Evolutionary conservation across 1,140 invertebrate species (phyloP), one percentile per base, ranked within the genome.

Genomic region (Drosophila yakuba): DNA sequence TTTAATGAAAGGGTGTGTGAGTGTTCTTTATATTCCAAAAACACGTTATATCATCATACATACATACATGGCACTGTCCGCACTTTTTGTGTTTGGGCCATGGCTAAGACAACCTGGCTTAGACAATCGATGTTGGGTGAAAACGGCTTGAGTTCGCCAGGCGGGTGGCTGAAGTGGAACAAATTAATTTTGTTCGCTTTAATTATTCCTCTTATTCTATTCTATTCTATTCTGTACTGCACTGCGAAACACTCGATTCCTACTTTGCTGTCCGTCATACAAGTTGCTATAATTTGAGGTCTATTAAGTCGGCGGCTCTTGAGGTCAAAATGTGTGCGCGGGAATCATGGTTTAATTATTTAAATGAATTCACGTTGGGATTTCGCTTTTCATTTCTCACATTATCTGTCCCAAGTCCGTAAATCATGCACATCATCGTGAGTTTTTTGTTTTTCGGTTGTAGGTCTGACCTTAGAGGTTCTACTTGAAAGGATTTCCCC

Each of bases 91-190:
- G 39, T 64, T 54, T 80, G 79, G 78, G 79, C 81, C 79, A 77
- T 69, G 83, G 75, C 80, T 59, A 35, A 78, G 78, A 81, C 71
- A 78, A 43, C 48, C 61, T 59, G 59, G 51, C 64, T 10, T 32
- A 32, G 32, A 32, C 78, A 35, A 77, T 60, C 62, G 47, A 75
- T 38, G 58, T 57, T 41, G 69, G 47, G 35, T 7, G 36, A 43
- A 73, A 75, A 64, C 43, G 73, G 69, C 84, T 80, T 20, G 73
- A 69, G 84, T 80, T 89, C 89, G 84, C 89, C 78, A 89, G 84
- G 80, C 80, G 80, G 84, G 80, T 88, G 80, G 79, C 83, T 88
- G 80, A 83, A 88, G 84, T 88, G 84, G 84, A 88, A 88, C 84
- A 88, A 88, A 88, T 88, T 89, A 88, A 89, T 89, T 88, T 88